Base-by-base conservation (phyloP, 92 coral and sea anemone genomes). In the Micromussa lordhowensis region DNA sequence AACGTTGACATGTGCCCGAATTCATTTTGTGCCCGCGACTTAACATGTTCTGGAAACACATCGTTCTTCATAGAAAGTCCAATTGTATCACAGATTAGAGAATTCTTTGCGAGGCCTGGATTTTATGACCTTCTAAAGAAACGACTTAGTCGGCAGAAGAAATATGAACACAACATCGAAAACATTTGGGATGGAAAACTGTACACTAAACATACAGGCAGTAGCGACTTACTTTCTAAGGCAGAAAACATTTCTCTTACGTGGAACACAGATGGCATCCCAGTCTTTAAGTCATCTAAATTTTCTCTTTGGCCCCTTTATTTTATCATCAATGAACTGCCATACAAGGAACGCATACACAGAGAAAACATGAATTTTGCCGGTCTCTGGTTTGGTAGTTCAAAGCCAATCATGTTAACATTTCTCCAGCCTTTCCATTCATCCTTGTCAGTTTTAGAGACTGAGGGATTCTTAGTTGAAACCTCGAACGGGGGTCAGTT, bases 381-480 rank as follows among this genome's bases (percentile, higher is more conserved):
- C 54, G 92, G 93, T 29, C 90, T 90, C 55, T 90, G 93, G 93
- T 85, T 85, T 59, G 93, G 93, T 3, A 74, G 40, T 80, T 22
- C 75, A 7, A 90, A 90, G 40, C 93, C 85, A 36, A 13, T 29
- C 49, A 85, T 85, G 86, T 21, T 85, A 59, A 78, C 86, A 22
- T 85, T 57, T 63, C 75, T 80, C 54, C 28, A 74, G 59, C 89
- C 89, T 5, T 79, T 73, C 73, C 68, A 49, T 31, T 29, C 59
- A 16, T 24, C 74, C 22, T 30, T 61, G n/a, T 71, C 80, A 22
- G 21, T 21, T 28, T 44, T 69, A 44, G 87, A 89, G 57, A 64
- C 49, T 29, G 88, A 78, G 30, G 85, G 84, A 17, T 22, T 75
- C 64, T 32, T 22, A 1, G 80, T 75, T 57, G 17, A 53, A n/a